Conservation (phyloP, 2,888 invertebrate genomes). For the Sphaeridia pumilis region DNA sequence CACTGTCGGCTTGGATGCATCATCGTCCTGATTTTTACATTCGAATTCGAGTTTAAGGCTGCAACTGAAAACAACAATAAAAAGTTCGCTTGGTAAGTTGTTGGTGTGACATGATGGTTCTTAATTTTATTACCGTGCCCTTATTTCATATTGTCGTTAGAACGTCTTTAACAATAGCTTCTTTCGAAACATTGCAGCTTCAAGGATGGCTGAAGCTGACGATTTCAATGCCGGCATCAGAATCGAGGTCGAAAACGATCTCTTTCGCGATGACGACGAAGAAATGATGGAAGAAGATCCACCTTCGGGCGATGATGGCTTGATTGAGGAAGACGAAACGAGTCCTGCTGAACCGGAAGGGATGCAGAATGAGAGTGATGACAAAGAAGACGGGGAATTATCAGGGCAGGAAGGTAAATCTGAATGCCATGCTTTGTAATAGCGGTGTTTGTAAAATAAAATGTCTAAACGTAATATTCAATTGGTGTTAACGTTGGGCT, state of each 20-base stretch:
- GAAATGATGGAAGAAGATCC: slow-evolving; percentile 4
- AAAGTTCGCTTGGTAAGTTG: no score
- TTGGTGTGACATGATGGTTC: no score
- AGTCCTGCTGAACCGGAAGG: slow-evolving; percentile 11
- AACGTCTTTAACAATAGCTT: no score
- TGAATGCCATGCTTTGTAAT: neutral
- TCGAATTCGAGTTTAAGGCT: no score
- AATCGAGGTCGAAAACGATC: slow-evolving; percentile 36
- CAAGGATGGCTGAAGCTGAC: slow-evolving; percentile 1
- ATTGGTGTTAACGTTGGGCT: neutral
- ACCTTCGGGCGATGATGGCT: slow-evolving; percentile 13
- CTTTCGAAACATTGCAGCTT: neutral
- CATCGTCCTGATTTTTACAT: no score
- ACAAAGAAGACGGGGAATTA: slow-evolving; percentile 16
- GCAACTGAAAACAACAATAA: no score
- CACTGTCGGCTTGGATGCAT: no score
- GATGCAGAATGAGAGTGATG: neutral
- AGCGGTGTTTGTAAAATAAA: neutral
- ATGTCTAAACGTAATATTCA: neutral
- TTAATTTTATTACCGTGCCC: no score
- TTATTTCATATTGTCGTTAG: no score
- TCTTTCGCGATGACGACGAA: slow-evolving; percentile 17
- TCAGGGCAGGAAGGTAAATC: neutral
- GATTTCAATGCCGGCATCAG: slow-evolving; percentile 20
- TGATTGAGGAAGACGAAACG: slow-evolving; percentile 4